Conservation (phyloP, 2,888 invertebrate genomes). For the Athalia cordata region DNA sequence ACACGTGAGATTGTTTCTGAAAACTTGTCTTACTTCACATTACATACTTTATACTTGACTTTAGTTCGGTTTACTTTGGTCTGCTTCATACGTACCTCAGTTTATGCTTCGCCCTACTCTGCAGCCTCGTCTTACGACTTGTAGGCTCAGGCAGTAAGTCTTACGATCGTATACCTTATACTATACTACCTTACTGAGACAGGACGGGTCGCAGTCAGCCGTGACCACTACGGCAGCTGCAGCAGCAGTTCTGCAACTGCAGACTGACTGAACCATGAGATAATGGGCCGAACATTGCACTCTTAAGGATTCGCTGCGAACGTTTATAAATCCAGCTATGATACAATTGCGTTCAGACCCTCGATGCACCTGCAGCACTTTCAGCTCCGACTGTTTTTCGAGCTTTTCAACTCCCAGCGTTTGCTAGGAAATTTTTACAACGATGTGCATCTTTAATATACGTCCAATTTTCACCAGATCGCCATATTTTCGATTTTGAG, state of each 20-base stretch:
- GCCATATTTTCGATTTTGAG: too few relatives aligned
- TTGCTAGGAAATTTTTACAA: too few relatives aligned
- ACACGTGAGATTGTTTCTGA: too few relatives aligned
- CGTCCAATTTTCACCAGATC: too few relatives aligned
- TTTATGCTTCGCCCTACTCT: background rate
- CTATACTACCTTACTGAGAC: background rate
- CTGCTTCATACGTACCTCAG: conserved; percentile 2
- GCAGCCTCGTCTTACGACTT: background rate
- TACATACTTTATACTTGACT: background rate
- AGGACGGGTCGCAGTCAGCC: conserved; percentile 30
- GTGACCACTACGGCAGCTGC: conserved; percentile 37
- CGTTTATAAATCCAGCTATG: background rate
- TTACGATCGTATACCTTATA: background rate
- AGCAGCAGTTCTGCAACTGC: conserved; percentile 1
- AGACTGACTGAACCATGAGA: conserved; percentile 15
- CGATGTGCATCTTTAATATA: too few relatives aligned
- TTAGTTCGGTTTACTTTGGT: background rate
- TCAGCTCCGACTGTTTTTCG: background rate
- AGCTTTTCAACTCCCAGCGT: background rate
- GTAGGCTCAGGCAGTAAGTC: too few relatives aligned
- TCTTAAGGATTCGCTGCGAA: conserved; percentile 15
- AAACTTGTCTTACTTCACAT: conserved; percentile 26
- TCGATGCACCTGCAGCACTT: conserved; percentile 24
- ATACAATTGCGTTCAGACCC: conserved; percentile 10
- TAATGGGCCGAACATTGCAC: conserved; percentile 19